A percentile compares a stretch with the other conserved stretches of the same genome.
phyloP scores from a whole-genome alignment of 2,888 invertebrate genomes.

The Morinoia aosen region DNA sequence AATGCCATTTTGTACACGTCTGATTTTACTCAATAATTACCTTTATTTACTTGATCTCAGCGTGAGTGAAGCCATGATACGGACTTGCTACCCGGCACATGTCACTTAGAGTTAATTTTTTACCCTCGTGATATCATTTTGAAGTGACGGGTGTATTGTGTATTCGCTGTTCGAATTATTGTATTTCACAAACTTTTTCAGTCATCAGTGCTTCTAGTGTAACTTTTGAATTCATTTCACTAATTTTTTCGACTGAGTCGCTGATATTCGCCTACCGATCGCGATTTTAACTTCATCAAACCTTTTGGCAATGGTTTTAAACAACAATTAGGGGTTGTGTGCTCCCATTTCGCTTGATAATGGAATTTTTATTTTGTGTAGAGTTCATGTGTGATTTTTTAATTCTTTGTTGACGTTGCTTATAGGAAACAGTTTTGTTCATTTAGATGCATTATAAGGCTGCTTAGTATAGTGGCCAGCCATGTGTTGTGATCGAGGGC shows the following conservation, averaged over 20 bases:
- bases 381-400: neutral
- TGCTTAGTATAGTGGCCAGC: neutral
- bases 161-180: neutral
- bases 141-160: neutral
- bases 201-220: neutral
- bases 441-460: conserved; percentile 18
- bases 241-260: neutral
- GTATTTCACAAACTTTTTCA: neutral
- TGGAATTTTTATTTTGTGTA: neutral
- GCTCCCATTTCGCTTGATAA: neutral
- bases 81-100: neutral
- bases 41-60: neutral
- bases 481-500: conserved; percentile 34
- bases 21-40: neutral
- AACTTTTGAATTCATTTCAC: neutral
- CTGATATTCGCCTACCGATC: neutral
- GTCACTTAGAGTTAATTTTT: neutral
- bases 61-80: neutral
- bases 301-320: neutral
- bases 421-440: conserved; percentile 5
- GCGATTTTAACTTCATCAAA: neutral
- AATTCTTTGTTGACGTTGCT: neutral
- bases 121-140: neutral
- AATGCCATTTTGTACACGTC: neutral
- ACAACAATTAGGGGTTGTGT: neutral